These are phyloP conservation scores for Fragum whitleyi DNA, from an alignment of 2,888 invertebrate genomes.

Conservation along the genomic window DNA sequence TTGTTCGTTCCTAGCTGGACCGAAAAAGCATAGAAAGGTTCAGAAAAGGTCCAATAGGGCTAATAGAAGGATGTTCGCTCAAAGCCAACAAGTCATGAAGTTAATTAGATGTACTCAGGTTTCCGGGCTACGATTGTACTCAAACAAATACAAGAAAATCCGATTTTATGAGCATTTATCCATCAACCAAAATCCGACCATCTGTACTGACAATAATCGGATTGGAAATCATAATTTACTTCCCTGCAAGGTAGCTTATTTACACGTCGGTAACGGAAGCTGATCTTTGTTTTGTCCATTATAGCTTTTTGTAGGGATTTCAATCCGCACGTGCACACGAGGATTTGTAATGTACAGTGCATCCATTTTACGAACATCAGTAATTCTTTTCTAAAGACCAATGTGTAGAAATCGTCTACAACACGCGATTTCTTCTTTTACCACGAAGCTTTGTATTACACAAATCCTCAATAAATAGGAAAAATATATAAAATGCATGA, in stretches of 20 bases:
- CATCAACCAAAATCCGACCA: not conserved
- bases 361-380: no score
- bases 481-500: no score
- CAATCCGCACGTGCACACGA: not conserved
- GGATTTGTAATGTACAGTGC: no score
- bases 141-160: conserved; percentile 22
- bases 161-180: conserved; percentile 11
- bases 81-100: not conserved
- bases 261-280: not conserved
- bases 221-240: not conserved
- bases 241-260: not conserved
- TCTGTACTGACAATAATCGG: conserved; percentile 3
- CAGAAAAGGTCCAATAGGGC: not conserved
- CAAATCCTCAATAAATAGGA: no score
- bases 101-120: conserved; percentile 10
- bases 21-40: no score
- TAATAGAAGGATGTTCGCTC: not conserved
- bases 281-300: not conserved
- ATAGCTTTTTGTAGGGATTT: not conserved
- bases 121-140: conserved; percentile 6
- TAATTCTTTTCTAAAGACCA: no score
- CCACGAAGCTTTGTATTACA: no score
- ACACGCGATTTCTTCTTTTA: no score
- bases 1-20: no score
- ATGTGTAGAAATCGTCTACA: no score